Conservation (phyloP, 2,113 vertebrate genomes). For the Misgurnus anguillicaudatus region DNA sequence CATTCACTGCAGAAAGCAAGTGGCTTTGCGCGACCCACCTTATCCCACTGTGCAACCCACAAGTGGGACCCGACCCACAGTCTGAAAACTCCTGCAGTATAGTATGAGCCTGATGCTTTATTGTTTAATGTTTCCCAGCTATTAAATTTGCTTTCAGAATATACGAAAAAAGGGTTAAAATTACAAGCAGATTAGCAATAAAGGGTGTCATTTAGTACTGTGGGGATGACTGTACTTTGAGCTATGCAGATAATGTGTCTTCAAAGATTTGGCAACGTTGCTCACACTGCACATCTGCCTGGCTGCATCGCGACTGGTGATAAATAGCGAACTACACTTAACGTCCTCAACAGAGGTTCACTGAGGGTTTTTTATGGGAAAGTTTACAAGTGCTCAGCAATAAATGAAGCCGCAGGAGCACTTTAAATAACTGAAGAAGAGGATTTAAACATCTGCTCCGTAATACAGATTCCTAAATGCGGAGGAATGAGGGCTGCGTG, state of each 20-base stretch:
- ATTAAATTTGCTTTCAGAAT: no score
- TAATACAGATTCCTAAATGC: constrained; percentile 58
- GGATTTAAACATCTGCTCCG: constrained; percentile 71
- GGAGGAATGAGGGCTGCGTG: constrained; percentile 43
- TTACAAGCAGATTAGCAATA: constrained; percentile 67
- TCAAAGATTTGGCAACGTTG: constrained; percentile 56
- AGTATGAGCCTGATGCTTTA: no score
- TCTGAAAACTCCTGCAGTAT: no score
- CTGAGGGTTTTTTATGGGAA: constrained; percentile 66
- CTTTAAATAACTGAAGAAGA: constrained; percentile 76
- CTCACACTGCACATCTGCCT: constrained; percentile 62
- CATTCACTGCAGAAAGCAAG: no score
- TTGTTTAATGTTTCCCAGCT: no score
- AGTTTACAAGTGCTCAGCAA: constrained; percentile 75
- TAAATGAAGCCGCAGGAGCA: constrained; percentile 76
- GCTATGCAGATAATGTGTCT: constrained; percentile 58
- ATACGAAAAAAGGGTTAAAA: constrained; percentile 44
- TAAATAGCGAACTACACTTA: constrained; percentile 79
- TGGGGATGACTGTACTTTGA: constrained; percentile 56
- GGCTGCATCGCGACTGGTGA: constrained; percentile 61
- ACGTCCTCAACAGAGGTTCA: constrained; percentile 65
- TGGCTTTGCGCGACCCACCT: no score
- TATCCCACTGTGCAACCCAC: no score
- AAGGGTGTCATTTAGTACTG: constrained; percentile 60
- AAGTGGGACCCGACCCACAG: no score